These are phyloP conservation scores for Syrphus vitripennis DNA, from an alignment of 2,888 invertebrate species.

Conservation along the genomic window DNA sequence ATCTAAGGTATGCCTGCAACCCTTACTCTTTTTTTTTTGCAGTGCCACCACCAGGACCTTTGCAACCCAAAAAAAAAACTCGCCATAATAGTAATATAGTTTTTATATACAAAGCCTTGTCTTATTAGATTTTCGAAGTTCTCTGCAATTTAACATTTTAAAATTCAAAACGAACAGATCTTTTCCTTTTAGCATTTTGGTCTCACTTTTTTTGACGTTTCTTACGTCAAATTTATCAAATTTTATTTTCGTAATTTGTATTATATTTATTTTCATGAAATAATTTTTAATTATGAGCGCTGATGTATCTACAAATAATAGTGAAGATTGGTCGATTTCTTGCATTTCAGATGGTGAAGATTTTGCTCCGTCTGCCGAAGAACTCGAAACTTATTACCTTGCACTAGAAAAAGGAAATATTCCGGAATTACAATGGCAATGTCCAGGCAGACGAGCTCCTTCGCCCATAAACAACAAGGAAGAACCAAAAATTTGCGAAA, in stretches of 20 bases:
- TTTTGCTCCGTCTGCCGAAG: conserved; percentile 87
- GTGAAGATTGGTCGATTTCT: conserved; percentile 82
- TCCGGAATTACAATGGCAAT: conserved; percentile 89
- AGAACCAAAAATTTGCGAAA: conserved; percentile 80
- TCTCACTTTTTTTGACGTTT: neutral
- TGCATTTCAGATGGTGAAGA: conserved; percentile 80
- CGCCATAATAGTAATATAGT: too few species aligned
- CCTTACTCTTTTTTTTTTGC: too few species aligned
- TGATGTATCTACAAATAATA: conserved; percentile 83
- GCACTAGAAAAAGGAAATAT: conserved; percentile 86
- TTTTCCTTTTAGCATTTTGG: neutral
- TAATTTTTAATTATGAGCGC: conserved; percentile 56
- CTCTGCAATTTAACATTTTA: too few species aligned
- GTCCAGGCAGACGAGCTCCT: conserved; percentile 89
- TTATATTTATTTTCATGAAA: neutral
- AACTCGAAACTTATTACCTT: conserved; percentile 87
- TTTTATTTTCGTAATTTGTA: neutral
- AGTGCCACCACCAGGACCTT: too few species aligned
- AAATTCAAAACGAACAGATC: neutral
- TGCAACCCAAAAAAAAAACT: too few species aligned
- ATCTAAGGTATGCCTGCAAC: too few species aligned
- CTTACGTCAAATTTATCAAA: neutral
- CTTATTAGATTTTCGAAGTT: too few species aligned
- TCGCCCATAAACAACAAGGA: conserved; percentile 84
- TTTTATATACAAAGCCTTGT: too few species aligned